Evolutionary conservation across 1,140 invertebrate genomes (phyloP), one percentile per base, ranked within the genome.

Genomic region (Chionoecetes opilio): DNA sequence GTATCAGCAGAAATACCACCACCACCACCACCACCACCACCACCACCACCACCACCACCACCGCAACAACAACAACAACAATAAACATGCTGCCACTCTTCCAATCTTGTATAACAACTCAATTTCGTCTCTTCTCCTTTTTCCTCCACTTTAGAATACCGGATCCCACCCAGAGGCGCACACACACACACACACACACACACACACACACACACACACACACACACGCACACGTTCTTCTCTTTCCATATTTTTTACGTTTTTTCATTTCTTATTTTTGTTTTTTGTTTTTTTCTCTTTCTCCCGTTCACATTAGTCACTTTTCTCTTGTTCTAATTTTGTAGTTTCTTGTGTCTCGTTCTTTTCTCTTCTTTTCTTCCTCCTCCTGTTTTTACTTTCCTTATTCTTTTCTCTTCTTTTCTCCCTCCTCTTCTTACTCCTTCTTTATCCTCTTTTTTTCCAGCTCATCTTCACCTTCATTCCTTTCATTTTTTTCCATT

Each of bases 101-200:
- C 32, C n/a, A 90, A 90, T 90, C 88, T 41, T 90, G 88, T 90
- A 90, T 90, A 90, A 90, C 88, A 90, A 90, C 88, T 41, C 88
- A 90, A 46, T 90, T 90, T 90, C 29, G 88, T 41, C 88, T 90
- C 88, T 21, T 35, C 88, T 41, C 41, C 88, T 90, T 90, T 90
- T 37, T 90, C 41, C 29, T 46, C 88, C 88, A 90, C 88, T 90
- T 90, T 35, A 37, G 9, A 90, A 90, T 90, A 41, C 35, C 88
- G 35, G 88, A 37, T 89, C 35, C 38, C 63, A 92, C 63, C 82
- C 63, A 92, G 32, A 92, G 32, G 82, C 31, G 82, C 63, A 92
- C 31, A 92, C 31, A 92, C 34, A 92, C 34, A 92, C 37, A 92
- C 34, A 92, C 82, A 92, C 34, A 92, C 75, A 92, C 63, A 92